Evolutionary conservation across 2,797 vertebrate genomes (phyloP), one percentile per base, ranked within the genome.

Genomic region (Cephalopachus bancanus): DNA sequence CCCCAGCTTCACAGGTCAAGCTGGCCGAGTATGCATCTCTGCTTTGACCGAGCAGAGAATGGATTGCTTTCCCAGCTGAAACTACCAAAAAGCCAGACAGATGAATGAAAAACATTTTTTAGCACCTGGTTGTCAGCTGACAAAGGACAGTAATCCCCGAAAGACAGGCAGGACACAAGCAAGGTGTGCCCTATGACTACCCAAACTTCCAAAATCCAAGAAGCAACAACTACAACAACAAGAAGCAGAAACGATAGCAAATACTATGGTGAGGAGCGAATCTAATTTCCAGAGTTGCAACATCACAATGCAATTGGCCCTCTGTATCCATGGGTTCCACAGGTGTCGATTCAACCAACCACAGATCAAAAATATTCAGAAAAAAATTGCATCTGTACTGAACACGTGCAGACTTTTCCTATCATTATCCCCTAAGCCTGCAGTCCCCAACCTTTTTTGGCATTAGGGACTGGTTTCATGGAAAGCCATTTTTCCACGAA

Each of bases 21-120:
- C 51, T 1, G 30, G 12, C 30, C n/a, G 37, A 10, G 57, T 8
- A 10, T 6, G 26, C 19, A 1, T 4, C 5, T 14, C 26, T 7
- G 8, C 62, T 60, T 30, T 59, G 28, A 28, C 53, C 28, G 30
- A 1, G 15, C 9, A 60, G 19, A 57, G 20, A 57, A 30, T 44
- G 69, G 62, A 17, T 44, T 37, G 7, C 30, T 12, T 93, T 93
- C 28, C 30, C 30, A 30, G 51, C 69, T 51, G 30, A 71, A 83
- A 37, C 62, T 22, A 28, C 3, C 10, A 30, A 12, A 3, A 30
- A 69, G 3, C 7, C 16, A 49, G 65, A 72, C 9, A 24, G 33
- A 30, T 44, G 10, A 2, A 8, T 3, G 20, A 64, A 64, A n/a
- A 26, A 22, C 51, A 28, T 20, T 53, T 72, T 80, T 44, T 67